Base-by-base conservation (phyloP, 2,888 invertebrate species). In the Hydrotaea diabolus region DNA sequence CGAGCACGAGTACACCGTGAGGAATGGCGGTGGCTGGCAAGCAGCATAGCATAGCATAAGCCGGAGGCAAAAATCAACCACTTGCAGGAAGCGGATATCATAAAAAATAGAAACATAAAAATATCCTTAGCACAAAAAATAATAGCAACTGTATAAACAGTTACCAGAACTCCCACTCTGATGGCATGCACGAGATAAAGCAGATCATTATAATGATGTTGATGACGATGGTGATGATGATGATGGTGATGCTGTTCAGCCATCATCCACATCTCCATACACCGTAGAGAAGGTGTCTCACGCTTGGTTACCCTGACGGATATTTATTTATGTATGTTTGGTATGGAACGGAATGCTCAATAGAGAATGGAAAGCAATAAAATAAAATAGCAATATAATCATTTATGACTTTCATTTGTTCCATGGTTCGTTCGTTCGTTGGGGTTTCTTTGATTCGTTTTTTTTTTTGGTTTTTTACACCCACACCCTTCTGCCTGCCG, bases 351-450 rank as follows among this genome's bases (percentile, higher is more conserved):
- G 39, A 69, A 59, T 88, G 89, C 88, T 90, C 90, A 90, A 90
- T 90, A 89, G 89, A 89, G 89, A 87, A 88, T 91, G 74, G 31
- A 87, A 90, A 90, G 90, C 90, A 90, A 90, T 90, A 91, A 90
- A 90, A 89, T 86, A 88, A 89, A 90, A 90, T 88, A 87, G 90
- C 90, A 87, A 90, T 90, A 89, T 90, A 90, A 90, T 90, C 90
- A 90, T 90, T 90, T 90, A 90, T 90, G 79, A 75, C 80, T 43
- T 74, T 69, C 57, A 74, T 74, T 74, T 36, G 59, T 69, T 69
- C 46, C 17, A 13, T 11, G 13, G 21, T 21, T 46, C 66, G 39
- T 69, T 31, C 26, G n/a, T 31, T 62, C 7, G 26, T 62, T 62
- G 5, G 5, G n/a, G 31, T n/a, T 53, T 53, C 15, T 26, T 59